These are phyloP conservation scores for Aleadryas rufinucha DNA, from an alignment of 2,113 vertebrate species.

Conservation along the genomic window DNA sequence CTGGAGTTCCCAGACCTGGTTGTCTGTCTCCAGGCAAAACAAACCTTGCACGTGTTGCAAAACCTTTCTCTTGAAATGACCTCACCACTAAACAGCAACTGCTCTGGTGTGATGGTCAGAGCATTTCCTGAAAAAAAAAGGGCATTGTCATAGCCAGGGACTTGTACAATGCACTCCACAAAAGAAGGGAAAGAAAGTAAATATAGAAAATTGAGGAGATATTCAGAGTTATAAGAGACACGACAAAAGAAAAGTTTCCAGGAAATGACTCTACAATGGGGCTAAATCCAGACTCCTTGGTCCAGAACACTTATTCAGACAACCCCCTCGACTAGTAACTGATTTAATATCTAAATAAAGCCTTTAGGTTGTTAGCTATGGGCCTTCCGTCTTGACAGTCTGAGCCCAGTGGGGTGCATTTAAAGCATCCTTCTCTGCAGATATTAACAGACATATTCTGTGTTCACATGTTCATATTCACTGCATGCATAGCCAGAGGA, in stretches of 20 bases:
- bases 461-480: neutral
- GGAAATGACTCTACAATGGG: constrained; percentile 29
- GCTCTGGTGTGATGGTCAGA: neutral
- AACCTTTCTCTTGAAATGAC: neutral
- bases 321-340: neutral
- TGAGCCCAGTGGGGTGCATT: neutral
- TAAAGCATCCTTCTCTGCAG: neutral
- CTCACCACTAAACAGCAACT: neutral
- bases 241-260: constrained; percentile 34
- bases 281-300: neutral
- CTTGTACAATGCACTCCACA: constrained; percentile 4
- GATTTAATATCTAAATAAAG: neutral
- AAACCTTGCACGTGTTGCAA: neutral
- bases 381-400: neutral
- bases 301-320: neutral
- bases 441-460: neutral
- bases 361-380: neutral
- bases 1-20: neutral
- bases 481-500: neutral
- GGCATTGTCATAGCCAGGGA: constrained; percentile 4
- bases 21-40: neutral
- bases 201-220: constrained; percentile 44
- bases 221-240: constrained; percentile 11
- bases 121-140: constrained; percentile 16
- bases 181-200: constrained; percentile 34